Evolutionary conservation across 2,888 invertebrate species (phyloP), one percentile per base, ranked within the genome.

Genomic region (Micropterix aruncella): DNA sequence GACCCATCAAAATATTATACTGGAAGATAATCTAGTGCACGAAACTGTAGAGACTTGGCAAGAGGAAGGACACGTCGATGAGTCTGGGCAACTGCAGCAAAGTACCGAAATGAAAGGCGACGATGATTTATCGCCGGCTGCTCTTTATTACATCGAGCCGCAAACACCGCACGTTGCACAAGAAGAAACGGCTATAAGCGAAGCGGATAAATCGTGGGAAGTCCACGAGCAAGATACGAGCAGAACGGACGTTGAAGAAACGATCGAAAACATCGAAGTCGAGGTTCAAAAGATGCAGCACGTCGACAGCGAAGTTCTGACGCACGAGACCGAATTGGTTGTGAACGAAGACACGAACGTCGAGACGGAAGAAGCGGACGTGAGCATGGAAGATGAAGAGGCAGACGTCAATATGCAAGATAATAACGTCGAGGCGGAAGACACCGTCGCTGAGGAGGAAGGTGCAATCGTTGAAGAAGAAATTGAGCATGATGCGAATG

Each of bases 241-340:
- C 27, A 44, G 51, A 38, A 46, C 49, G 15, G 61, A 62, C 48
- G 36, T 63, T 40, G 68, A 68, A 56, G 69, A 69, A 56, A 63
- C 69, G 14, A 64, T 70, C 49, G 69, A 71, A 57, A 70, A 68
- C 50, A 70, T 70, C 49, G 63, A 66, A 54, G 60, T 66, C 46
- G 67, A 69, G 56, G 60, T 70, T 45, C 65, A 73, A 44, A 70
- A 63, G 45, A 27, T 27, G 5, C 5, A 5, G 5, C 27, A 27
- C 7, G 12, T 7, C 27, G 5, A 5, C 27, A 27, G 27, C 12
- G 27, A 27, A 12, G 53, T 63, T 1, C 43, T 61, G 17, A 52
- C 54, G 2, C 61, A 63, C 44, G 55, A 63, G 40, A 61, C 61
- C 44, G 47, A 55, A n/a, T 62, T 66, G 27, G 47, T 45, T 12